phyloP scores from a whole-genome alignment of 2,888 invertebrate genomes.

The Gandaritis pyraliata region DNA sequence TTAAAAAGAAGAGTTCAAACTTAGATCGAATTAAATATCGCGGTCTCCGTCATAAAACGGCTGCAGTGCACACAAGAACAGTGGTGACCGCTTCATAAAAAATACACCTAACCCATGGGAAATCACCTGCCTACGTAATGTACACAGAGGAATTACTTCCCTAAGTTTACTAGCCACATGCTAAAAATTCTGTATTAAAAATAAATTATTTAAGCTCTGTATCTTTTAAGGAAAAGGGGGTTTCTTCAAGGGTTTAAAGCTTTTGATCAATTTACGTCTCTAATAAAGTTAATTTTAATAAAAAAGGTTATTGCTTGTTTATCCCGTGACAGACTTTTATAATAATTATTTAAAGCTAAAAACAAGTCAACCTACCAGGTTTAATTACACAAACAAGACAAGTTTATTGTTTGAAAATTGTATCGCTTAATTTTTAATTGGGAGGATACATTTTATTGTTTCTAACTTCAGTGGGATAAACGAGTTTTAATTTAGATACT shows the following conservation, averaged over 20 bases:
- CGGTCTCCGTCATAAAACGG: neutral
- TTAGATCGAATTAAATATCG: no score
- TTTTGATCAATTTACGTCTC: no score
- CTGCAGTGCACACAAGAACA: neutral
- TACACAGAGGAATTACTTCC: constrained; percentile 53
- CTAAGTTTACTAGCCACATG: constrained; percentile 20
- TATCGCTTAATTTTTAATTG: no score
- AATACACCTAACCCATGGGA: constrained; percentile 58
- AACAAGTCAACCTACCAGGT: no score
- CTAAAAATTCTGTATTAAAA: constrained; percentile 23
- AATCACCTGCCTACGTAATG: constrained; percentile 64
- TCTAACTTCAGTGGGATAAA: neutral
- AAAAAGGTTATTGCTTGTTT: no score
- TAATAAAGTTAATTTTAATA: no score
- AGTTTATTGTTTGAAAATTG: no score
- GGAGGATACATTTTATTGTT: neutral
- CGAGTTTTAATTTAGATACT: neutral
- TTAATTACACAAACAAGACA: no score
- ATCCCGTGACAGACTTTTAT: no score
- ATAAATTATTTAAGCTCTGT: constrained; percentile 17
- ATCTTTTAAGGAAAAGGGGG: neutral
- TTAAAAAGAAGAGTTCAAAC: no score
- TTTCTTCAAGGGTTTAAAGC: neutral
- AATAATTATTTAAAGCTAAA: no score
- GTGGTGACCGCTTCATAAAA: neutral